Base-by-base conservation (phyloP, 2,113 vertebrate genomes). In the Phyllostomus hastatus region DNA sequence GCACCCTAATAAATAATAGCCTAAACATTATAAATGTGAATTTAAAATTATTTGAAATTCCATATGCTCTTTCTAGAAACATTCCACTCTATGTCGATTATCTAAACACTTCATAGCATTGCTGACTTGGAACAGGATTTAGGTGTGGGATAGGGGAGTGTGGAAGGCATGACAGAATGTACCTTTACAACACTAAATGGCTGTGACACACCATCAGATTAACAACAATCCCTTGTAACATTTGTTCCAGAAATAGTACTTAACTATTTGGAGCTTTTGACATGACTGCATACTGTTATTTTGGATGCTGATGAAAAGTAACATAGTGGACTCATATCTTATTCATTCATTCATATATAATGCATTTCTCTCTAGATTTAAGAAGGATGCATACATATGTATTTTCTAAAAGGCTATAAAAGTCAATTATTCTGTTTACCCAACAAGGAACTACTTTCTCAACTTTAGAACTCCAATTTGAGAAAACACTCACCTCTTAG, bases 361-460 rank as follows among this genome's bases (percentile, higher is more conserved):
- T 78, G 31, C 38, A 91, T 95, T 95, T 97, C 52, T 96, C 95
- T 82, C 52, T 85, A 92, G 46, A 81, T 92, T 95, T 97, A 84
- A 88, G 95, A 96, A 88, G 81, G 10, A 80, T 41, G 9, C 59
- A 96, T 33, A 81, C 57, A 69, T 83, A 94, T 90, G 26, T 72
- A 70, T 94, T 91, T 97, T 72, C 70, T 59, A 92, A 84, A 96
- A 79, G 92, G 35, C 76, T 94, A 85, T 94, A 88, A 96, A 94
- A 90, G 69, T 90, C 90, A 91, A 50, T 91, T 79, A 91, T 52
- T 69, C 52, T 92, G 67, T 95, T 94, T 90, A 90, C 72, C 72
- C 38, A 95, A 59, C 20, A 61, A 75, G 6, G n/a, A 94, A 69
- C 31, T 85, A 75, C n/a, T 95, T 88, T 96, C 59, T 86, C 22